A percentile compares a stretch with the other conserved stretches of the same genome.
These are phyloP conservation scores for Macroglossus sobrinus DNA, from an alignment of 2,113 vertebrate species.

Conservation along the genomic window DNA sequence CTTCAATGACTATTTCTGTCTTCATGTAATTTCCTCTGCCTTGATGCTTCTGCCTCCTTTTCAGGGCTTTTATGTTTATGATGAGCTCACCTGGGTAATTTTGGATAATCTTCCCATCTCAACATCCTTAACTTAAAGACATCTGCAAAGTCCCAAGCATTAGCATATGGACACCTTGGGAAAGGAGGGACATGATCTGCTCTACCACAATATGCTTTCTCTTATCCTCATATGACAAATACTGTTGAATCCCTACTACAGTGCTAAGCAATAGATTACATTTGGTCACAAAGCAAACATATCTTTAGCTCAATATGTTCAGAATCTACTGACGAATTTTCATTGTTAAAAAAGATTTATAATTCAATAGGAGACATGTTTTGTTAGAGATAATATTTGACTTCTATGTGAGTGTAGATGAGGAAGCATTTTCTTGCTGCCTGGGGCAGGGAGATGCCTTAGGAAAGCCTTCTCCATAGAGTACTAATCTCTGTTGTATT, in stretches of 20 bases:
- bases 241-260: neutral
- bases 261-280: neutral
- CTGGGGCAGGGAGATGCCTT: neutral
- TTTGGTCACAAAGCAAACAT: neutral
- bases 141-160: neutral
- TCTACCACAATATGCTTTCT: neutral
- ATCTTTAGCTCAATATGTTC: neutral
- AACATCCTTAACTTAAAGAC: neutral
- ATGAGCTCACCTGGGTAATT: neutral
- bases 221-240: neutral
- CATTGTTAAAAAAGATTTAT: neutral
- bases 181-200: neutral
- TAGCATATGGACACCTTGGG: neutral
- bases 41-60: neutral
- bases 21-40: neutral
- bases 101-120: neutral
- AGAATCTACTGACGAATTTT: neutral
- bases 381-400: slow-evolving; percentile 1
- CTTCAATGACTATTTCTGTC: neutral
- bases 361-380: neutral
- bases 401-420: neutral
- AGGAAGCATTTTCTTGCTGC: slow-evolving; percentile 1
- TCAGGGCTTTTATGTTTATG: neutral
- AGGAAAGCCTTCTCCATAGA: neutral
- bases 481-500: slow-evolving; percentile 2